Percentiles rank a stretch among this genome's conserved stretches.
Evolutionary conservation across 1,140 invertebrate species (phyloP).

Genomic region (Lanistes nyassanus): DNA sequence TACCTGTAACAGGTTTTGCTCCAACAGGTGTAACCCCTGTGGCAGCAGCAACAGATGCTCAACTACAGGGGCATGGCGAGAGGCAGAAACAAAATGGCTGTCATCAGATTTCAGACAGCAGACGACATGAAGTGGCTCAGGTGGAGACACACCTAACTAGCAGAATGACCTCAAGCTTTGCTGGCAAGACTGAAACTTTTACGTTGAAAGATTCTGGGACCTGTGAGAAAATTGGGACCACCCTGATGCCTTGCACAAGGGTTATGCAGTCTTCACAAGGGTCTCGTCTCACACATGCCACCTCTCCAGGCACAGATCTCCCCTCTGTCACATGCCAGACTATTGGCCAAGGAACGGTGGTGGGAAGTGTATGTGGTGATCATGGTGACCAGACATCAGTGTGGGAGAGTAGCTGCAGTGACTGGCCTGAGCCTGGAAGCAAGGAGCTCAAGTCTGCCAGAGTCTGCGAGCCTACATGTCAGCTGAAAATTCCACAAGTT

Average conservation of each 20-base stretch:
- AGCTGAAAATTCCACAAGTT: background rate
- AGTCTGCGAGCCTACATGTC: too few species aligned
- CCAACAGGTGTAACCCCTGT: too few species aligned
- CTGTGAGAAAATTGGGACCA: background rate
- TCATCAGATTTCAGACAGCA: background rate
- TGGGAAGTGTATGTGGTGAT: conserved; percentile 22
- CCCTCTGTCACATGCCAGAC: background rate
- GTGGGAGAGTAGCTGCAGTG: conserved; percentile 42
- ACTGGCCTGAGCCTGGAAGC: background rate
- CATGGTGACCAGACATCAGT: conserved; percentile 34
- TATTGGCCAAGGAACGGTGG: conserved; percentile 3
- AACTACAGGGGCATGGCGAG: background rate
- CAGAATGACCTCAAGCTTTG: too few species aligned
- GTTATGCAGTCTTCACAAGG: background rate
- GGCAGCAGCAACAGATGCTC: too few species aligned
- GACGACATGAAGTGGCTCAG: too few species aligned
- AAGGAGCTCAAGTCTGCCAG: background rate
- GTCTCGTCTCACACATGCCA: background rate
- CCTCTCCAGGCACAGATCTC: background rate
- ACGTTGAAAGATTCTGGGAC: background rate
- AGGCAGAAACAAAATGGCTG: background rate
- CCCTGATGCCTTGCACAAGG: background rate
- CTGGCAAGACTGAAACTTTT: background rate
- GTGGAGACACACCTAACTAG: too few species aligned
- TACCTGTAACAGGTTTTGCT: background rate